Conservation (phyloP, 1,140 invertebrate species). For the Ditylenchus dipsaci region DNA sequence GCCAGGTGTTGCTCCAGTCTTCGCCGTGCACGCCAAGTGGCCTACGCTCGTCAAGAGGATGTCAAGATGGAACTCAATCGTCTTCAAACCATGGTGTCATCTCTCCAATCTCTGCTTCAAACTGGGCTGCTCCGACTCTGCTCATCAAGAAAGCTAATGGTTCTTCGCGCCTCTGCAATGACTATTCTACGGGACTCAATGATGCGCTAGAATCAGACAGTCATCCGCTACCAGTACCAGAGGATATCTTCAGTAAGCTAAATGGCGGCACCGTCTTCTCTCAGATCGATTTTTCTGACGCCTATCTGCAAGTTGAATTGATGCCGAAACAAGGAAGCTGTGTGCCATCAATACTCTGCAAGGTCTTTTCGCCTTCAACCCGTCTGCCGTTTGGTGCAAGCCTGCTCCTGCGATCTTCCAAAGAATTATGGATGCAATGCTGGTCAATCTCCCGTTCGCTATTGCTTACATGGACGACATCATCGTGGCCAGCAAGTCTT, state of each 20-base stretch:
- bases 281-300: slow-evolving; percentile 38
- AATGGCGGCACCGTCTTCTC: slow-evolving; percentile 23
- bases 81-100: no score
- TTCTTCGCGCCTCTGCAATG: no score
- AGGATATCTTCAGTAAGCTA: no score
- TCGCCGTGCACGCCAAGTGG: no score
- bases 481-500: slow-evolving; percentile 4
- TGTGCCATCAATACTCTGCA: slow-evolving; percentile 12
- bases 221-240: slow-evolving; percentile 43
- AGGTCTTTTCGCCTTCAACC: slow-evolving; percentile 57
- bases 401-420: slow-evolving; percentile 57
- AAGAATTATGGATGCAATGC: slow-evolving; percentile 56
- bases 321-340: slow-evolving; percentile 22
- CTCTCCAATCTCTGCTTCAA: no score
- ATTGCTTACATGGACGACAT: slow-evolving; percentile 34
- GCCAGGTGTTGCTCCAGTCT: no score
- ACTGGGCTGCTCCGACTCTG: no score
- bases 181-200: no score
- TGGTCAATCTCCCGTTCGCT: slow-evolving; percentile 45
- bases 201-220: slow-evolving; percentile 10
- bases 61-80: no score
- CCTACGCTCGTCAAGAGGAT: no score
- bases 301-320: slow-evolving; percentile 31
- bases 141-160: no score
- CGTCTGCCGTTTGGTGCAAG: slow-evolving; percentile 61